Conservation (phyloP, 2,888 invertebrate species). For the Eustalomyia histrio region DNA sequence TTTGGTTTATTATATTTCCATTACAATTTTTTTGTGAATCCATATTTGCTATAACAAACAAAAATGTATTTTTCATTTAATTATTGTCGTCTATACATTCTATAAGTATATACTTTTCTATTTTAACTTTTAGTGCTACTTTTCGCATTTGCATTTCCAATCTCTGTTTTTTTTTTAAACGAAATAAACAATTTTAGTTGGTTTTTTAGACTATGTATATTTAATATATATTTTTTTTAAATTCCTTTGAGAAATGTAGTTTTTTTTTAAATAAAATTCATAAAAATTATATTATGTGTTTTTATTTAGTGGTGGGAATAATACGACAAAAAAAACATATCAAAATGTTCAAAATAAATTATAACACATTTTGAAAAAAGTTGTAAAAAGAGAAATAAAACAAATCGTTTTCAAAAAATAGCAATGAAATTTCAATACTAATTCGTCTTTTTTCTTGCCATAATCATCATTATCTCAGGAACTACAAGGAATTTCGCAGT, state of each 20-base stretch:
- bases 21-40: slow-evolving; percentile 7
- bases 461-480: too few relatives aligned
- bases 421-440: too few relatives aligned
- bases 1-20: slow-evolving; percentile 5
- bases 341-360: too few relatives aligned
- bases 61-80: background rate
- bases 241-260: slow-evolving; percentile 52
- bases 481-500: too few relatives aligned
- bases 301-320: background rate
- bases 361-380: too few relatives aligned
- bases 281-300: slow-evolving; percentile 22
- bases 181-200: slow-evolving; percentile 33
- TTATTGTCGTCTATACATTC: slow-evolving; percentile 19
- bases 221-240: slow-evolving; percentile 38
- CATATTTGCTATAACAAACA: slow-evolving; percentile 5
- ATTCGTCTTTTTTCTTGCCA: too few relatives aligned
- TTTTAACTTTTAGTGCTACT: slow-evolving; percentile 17
- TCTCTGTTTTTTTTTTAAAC: slow-evolving; percentile 6
- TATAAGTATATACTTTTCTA: slow-evolving; percentile 37
- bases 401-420: too few relatives aligned
- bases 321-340: too few relatives aligned
- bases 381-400: too few relatives aligned
- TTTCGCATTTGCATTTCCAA: slow-evolving; percentile 45
- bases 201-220: slow-evolving; percentile 47
- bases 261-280: slow-evolving; percentile 61